Base-by-base conservation (phyloP, 2,797 vertebrate genomes). In the Onychomys leucogaster region DNA sequence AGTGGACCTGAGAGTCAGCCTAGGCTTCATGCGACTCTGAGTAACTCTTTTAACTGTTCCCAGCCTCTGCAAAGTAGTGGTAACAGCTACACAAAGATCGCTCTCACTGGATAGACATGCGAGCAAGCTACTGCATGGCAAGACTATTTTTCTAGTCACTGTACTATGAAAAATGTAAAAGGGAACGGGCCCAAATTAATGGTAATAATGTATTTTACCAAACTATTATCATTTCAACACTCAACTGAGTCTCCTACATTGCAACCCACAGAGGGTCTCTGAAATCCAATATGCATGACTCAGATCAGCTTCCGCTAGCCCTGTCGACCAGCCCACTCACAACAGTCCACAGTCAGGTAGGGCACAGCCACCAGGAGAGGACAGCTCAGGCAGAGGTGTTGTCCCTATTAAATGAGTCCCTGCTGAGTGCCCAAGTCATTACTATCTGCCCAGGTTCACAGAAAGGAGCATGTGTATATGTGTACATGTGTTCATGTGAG, bases 351-450 rank as follows among this genome's bases (percentile, higher is more conserved):
- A n/a, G 17, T 27, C 32, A 5, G 21, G 34, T 10, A 76, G 34
- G 49, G 6, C 17, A 0, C 5, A 43, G 32, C 49, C 41, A 16
- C 77, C n/a, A 76, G 13, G 6, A 0, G 59, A 41, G 63, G 27
- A n/a, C 4, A 29, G 65, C 1, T 4, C 7, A 37, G 32, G 11
- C 0, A 59, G 37, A 91, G 21, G 19, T 2, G 3, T 71, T 1
- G 12, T 71, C 9, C 32, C 32, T 69, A 17, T 19, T 61, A 52
- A 86, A n/a, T n/a, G 63, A 69, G 57, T 61, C 34, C 43, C 43
- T 13, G 13, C 63, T 13, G 41, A 52, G 6, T 14, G 43, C 25
- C 63, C 21, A 19, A 10, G 19, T 10, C 37, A 34, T 34, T 34
- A 23, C 43, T 19, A 8, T 6, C 80, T 55, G 6, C 4, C 76